Evolutionary conservation across 2,888 invertebrate genomes (phyloP).

Genomic region (Muschampia plurimacula): DNA sequence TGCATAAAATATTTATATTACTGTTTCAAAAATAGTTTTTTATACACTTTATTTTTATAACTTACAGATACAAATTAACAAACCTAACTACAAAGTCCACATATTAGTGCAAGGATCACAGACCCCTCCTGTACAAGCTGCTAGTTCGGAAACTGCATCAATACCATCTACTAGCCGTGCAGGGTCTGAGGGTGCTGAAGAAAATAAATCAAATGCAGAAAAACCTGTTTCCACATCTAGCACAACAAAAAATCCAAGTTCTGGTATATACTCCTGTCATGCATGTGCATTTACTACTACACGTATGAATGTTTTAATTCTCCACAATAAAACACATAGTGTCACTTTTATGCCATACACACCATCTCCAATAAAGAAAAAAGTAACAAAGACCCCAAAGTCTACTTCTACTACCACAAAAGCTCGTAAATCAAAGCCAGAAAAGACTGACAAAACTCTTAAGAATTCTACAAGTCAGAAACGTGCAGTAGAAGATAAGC

Average conservation of each 20-base stretch:
- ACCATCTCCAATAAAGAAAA: constrained; percentile 74
- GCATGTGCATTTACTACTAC: constrained; percentile 88
- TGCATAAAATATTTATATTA: background rate
- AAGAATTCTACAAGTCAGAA: constrained; percentile 75
- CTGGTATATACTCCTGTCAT: constrained; percentile 86
- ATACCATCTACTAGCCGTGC: constrained; percentile 63
- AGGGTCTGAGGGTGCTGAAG: constrained; percentile 52
- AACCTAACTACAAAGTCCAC: constrained; percentile 87
- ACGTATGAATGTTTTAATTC: constrained; percentile 90
- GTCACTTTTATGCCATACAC: constrained; percentile 78
- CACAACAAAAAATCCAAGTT: constrained; percentile 60
- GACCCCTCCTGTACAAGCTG: constrained; percentile 53
- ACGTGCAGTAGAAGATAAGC: constrained; percentile 67
- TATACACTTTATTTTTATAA: constrained; percentile 26
- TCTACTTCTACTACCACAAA: constrained; percentile 59
- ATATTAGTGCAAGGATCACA: constrained; percentile 87
- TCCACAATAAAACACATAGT: constrained; percentile 90
- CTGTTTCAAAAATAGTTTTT: background rate
- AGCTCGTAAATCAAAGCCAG: constrained; percentile 61
- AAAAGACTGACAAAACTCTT: constrained; percentile 65
- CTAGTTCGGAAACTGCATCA: constrained; percentile 50
- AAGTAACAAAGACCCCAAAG: constrained; percentile 59
- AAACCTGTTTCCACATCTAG: constrained; percentile 46
- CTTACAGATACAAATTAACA: constrained; percentile 69
- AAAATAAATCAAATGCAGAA: constrained; percentile 48